These are phyloP conservation scores for Cecropterus lyciades DNA, from an alignment of 1,140 invertebrate species.

Conservation along the genomic window DNA sequence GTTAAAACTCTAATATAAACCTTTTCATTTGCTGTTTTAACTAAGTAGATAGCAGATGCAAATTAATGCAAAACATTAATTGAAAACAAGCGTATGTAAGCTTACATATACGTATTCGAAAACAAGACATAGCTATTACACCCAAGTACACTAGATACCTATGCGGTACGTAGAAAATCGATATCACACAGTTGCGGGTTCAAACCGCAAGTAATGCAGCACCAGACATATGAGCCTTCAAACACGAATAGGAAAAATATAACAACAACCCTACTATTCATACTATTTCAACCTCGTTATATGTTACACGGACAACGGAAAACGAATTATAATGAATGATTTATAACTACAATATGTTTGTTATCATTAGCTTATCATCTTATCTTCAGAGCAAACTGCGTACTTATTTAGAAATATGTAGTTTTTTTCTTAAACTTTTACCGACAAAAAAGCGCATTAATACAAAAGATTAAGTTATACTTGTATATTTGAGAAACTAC, in stretches of 20 bases:
- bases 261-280: constrained; percentile 13
- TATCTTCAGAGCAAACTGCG: too few relatives aligned
- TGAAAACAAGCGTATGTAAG: not conserved
- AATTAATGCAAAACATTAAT: constrained; percentile 12
- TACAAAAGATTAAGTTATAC: too few relatives aligned
- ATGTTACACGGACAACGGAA: not conserved
- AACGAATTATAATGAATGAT: not conserved
- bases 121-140: constrained; percentile 25
- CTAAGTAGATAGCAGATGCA: constrained; percentile 6
- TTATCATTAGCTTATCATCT: too few relatives aligned
- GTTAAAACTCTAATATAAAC: too few relatives aligned
- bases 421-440: too few relatives aligned
- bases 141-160: constrained; percentile 29
- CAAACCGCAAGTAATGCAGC: constrained; percentile 60
- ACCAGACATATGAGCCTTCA: constrained; percentile 46
- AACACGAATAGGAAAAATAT: constrained; percentile 29
- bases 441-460: too few relatives aligned
- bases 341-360: not conserved
- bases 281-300: constrained; percentile 13
- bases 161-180: constrained; percentile 60
- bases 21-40: not conserved
- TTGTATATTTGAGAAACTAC: too few relatives aligned
- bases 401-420: too few relatives aligned
- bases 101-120: constrained; percentile 9
- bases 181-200: constrained; percentile 60